phyloP scores from a whole-genome alignment of 92 coral and sea anemone genomes.

The Epizoanthus fatuus region DNA sequence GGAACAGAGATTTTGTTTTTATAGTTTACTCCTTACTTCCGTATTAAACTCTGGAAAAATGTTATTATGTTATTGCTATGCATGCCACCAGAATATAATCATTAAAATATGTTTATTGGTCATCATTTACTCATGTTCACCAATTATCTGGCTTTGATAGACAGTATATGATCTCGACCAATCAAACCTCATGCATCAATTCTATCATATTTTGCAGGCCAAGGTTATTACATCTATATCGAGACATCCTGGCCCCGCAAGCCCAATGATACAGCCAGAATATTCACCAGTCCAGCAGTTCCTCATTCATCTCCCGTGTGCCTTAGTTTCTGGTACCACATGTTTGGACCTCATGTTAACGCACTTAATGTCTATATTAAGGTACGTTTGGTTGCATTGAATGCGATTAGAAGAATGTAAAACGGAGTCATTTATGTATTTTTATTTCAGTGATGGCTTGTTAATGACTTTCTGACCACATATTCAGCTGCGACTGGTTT shows the following conservation, averaged over 20 bases:
- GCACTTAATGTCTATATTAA: constrained; percentile 77
- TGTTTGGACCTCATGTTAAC: constrained; percentile 95
- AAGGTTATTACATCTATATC: constrained; percentile 81
- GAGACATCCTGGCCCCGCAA: constrained; percentile 93
- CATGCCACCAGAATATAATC: too few relatives aligned
- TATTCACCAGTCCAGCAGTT: constrained; percentile 69
- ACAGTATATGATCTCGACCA: not conserved
- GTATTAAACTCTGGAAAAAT: too few relatives aligned
- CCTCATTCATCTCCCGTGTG: constrained; percentile 65
- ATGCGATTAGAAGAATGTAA: too few relatives aligned
- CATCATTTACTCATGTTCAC: too few relatives aligned
- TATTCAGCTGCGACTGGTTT: too few relatives aligned
- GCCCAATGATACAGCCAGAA: constrained; percentile 95
- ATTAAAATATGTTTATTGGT: too few relatives aligned
- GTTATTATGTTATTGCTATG: too few relatives aligned
- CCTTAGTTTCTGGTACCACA: constrained; percentile 95
- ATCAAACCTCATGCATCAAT: not conserved
- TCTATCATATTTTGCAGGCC: constrained; percentile 34
- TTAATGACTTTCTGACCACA: too few relatives aligned
- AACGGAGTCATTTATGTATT: too few relatives aligned
- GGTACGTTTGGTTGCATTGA: constrained; percentile 47
- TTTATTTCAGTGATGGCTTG: too few relatives aligned
- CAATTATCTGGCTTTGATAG: not conserved
- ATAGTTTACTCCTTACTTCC: too few relatives aligned
- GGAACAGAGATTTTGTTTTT: too few relatives aligned